A percentile compares a stretch with the other conserved stretches of the same genome.
Evolutionary conservation across 2,888 invertebrate species (phyloP).

Genomic region (Allophyes oxyacanthae): DNA sequence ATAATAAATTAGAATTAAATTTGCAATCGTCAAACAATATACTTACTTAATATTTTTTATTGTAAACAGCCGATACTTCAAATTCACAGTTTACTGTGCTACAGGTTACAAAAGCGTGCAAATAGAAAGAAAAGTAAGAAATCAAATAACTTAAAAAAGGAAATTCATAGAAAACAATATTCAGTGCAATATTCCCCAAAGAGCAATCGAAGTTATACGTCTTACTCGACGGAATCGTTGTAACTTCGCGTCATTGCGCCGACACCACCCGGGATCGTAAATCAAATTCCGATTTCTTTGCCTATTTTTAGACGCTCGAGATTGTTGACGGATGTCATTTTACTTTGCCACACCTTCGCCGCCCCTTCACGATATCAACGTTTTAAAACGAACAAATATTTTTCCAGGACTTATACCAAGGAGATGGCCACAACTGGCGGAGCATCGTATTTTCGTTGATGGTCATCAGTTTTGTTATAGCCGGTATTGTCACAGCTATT

Average conservation of each 20-base stretch:
- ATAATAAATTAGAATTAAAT: too few relatives aligned
- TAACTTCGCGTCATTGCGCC: constrained; percentile 55
- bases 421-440: constrained; percentile 96
- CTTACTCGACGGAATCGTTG: constrained; percentile 37
- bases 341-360: constrained; percentile 34
- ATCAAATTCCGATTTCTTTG: constrained; percentile 62
- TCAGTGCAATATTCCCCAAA: constrained; percentile 18
- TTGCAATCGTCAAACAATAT: too few relatives aligned
- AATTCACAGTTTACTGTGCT: background rate
- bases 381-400: constrained; percentile 29
- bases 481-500: constrained; percentile 96
- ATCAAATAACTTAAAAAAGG: constrained; percentile 22
- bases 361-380: constrained; percentile 4
- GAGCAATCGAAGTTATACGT: constrained; percentile 42
- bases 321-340: constrained; percentile 53
- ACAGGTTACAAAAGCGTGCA: background rate
- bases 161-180: constrained; percentile 27
- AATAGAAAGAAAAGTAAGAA: constrained; percentile 19
- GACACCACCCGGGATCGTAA: constrained; percentile 59
- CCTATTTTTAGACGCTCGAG: constrained; percentile 52
- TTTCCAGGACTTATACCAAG: constrained; percentile 93
- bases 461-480: constrained; percentile 96
- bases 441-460: constrained; percentile 96
- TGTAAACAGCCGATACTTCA: too few relatives aligned
- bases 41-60: too few relatives aligned